Conservation (phyloP, 2,797 vertebrate species). For the Alouatta caraya region DNA sequence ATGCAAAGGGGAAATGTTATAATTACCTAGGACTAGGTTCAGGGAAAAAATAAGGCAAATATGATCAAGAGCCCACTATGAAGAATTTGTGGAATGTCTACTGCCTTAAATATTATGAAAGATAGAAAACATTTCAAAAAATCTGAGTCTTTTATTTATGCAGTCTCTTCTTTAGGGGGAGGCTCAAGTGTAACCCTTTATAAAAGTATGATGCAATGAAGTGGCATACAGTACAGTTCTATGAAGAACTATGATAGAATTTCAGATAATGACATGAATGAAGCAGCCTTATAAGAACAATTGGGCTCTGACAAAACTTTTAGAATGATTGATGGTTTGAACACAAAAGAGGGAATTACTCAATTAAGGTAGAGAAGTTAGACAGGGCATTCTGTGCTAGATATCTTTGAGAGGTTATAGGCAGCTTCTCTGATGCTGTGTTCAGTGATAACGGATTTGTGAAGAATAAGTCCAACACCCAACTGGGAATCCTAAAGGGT, state of each 20-base stretch:
- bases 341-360: not conserved
- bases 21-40: not conserved
- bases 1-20: not conserved
- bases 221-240: not conserved
- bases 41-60: not conserved
- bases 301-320: not conserved
- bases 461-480: not conserved
- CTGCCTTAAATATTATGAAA: not conserved
- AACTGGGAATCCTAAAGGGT: not conserved
- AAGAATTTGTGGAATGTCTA: not conserved
- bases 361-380: not conserved
- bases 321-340: not conserved
- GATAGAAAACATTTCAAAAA: not conserved
- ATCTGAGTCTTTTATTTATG: not conserved
- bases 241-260: not conserved
- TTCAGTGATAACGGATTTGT: not conserved
- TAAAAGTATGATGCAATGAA: slow-evolving; percentile 8
- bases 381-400: not conserved
- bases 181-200: not conserved
- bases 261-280: not conserved
- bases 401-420: not conserved
- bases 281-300: not conserved
- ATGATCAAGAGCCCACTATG: not conserved
- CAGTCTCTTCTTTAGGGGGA: not conserved
- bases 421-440: not conserved